Evolutionary conservation across 2,113 vertebrate species (phyloP).

Genomic region (Cavia porcellus): DNA sequence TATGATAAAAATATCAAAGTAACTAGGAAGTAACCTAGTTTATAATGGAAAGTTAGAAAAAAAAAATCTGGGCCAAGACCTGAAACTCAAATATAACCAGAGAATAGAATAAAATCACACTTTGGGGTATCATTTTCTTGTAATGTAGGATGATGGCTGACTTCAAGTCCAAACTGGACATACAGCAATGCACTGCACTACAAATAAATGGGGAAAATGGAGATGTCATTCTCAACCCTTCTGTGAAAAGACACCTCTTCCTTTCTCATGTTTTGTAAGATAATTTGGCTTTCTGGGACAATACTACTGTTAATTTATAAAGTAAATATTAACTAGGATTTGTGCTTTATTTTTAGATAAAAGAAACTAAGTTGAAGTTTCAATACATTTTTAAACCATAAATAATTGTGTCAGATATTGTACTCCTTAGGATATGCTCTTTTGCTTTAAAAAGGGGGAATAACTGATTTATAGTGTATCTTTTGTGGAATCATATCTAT

Average conservation of each 20-base stretch:
- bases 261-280: neutral
- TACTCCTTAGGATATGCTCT: neutral
- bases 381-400: neutral
- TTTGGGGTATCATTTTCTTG: neutral
- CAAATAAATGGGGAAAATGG: neutral
- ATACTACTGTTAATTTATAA: neutral
- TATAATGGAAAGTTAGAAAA: slow-evolving; percentile 29
- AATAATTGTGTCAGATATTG: neutral
- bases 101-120: neutral
- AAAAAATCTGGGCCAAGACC: neutral
- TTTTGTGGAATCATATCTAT: neutral
- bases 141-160: neutral
- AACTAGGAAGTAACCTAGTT: neutral
- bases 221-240: neutral
- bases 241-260: neutral
- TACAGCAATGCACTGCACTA: neutral
- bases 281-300: neutral
- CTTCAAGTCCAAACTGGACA: neutral
- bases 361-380: slow-evolving; percentile 35
- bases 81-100: neutral
- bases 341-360: slow-evolving; percentile 37
- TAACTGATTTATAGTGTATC: neutral
- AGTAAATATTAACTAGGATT: slow-evolving; percentile 7
- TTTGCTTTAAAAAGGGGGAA: slow-evolving; percentile 20
- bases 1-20: neutral